Percentiles rank a stretch among this genome's conserved stretches.
These are phyloP conservation scores for Phoronis australis DNA, from an alignment of 2,888 invertebrate genomes.

Conservation along the genomic window DNA sequence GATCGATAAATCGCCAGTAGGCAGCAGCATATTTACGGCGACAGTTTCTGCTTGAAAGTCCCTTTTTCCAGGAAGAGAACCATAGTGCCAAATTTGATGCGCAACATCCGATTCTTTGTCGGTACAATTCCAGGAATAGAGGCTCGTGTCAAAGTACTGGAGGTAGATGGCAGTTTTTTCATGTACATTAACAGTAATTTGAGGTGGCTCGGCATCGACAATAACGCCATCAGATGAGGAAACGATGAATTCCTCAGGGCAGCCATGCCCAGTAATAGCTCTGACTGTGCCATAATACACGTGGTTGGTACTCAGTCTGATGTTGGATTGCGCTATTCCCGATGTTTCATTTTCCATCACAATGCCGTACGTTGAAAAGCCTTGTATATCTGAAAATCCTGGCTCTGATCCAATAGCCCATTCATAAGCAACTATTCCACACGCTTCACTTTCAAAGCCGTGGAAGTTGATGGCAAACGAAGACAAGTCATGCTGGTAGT, in stretches of 20 bases:
- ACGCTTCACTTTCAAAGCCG: constrained; percentile 30
- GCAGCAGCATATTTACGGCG: too few species aligned
- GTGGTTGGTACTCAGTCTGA: constrained; percentile 20
- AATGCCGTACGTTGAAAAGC: constrained; percentile 27
- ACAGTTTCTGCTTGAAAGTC: too few species aligned
- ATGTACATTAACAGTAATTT: too few species aligned
- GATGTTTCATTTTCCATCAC: constrained; percentile 22
- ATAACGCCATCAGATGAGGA: constrained; percentile 29
- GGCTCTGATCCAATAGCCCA: constrained; percentile 29
- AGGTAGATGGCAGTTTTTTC: too few species aligned
- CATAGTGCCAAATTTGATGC: too few species aligned
- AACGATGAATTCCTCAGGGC: constrained; percentile 22
- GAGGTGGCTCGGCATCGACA: constrained; percentile 21
- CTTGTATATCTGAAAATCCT: constrained; percentile 24
- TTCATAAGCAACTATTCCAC: constrained; percentile 27
- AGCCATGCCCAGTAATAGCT: constrained; percentile 24
- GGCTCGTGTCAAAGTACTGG: too few species aligned
- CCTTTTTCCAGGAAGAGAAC: too few species aligned
- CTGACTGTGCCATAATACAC: constrained; percentile 24
- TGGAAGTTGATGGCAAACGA: constrained; percentile 27
- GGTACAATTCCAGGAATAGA: too few species aligned
- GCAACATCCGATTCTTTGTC: too few species aligned
- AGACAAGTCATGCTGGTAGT: constrained; percentile 21
- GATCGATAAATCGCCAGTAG: too few species aligned
- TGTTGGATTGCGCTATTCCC: constrained; percentile 26